Evolutionary conservation across 2,113 vertebrate species (phyloP), one percentile per base, ranked within the genome.

Genomic region (Centropristis striata): DNA sequence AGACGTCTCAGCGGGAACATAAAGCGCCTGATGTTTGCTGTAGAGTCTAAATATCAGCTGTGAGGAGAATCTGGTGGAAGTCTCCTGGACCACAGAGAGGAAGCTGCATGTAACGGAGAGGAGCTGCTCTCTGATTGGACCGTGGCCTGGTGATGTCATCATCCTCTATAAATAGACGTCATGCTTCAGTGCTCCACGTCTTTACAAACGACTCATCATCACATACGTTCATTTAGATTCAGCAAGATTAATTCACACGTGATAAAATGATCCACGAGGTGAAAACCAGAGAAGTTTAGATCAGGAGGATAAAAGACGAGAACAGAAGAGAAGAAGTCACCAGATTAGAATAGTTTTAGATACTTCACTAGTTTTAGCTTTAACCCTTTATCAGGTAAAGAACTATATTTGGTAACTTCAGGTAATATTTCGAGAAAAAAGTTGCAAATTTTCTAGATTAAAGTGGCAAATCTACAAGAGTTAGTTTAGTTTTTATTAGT

Each of bases 111-210:
- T 51, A 61, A 72, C 25, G 86, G 82, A 80, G 75, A 81, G 84
- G 66, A 36, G 37, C 58, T 13, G 67, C 54, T 36, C 69, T 85
- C 66, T 91, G 89, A 92, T 89, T 90, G 83, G 81, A 87, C 67
- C 89, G 75, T 80, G 90, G 85, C 81, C 64, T 86, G 85, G 79
- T 89, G 88, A 90, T 80, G 86, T 91, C 74, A 70, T 86, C 83
- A 86, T 88, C 61, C 32, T 67, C 68, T 76, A 50, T 86, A 89
- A 83, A 88, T 65, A 87, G 36, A 60, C 41, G 78, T 13, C 42
- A 76, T 23, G 28, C 61, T 61, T 65, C 50, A 47, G 70, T 61
- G 71, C 55, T 64, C 69, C 16, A 18, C 16, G 32, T 76, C 68
- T 84, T 72, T 59, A 39, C 72, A 54, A 21, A 67, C 21, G 75